Evolutionary conservation across 2,888 invertebrate species (phyloP), one percentile per base, ranked within the genome.

Genomic region (Drosophila siamana): DNA sequence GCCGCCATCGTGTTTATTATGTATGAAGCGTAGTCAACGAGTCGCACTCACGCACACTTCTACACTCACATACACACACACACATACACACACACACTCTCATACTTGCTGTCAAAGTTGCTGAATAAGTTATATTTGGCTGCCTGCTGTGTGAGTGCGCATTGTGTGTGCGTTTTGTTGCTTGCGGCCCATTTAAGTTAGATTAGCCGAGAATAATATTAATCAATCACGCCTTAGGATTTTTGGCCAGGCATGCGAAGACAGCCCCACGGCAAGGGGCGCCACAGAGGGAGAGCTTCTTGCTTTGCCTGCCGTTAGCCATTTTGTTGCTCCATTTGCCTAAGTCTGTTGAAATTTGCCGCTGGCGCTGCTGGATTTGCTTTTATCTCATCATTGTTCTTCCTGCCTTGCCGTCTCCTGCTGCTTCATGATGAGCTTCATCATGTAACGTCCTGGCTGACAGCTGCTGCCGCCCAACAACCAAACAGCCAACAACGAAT

Each of bases 201-300:
- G 86, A 86, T 86, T 86, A 86, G 85, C 81, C 83, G 85, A 85
- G 86, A 80, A 87, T 84, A 86, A 86, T 84, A 87, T 86, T 87
- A 87, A 87, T 86, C 86, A 86, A 86, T 87, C 87, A 86, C 87
- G 84, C 79, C 84, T 82, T 71, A 75, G 80, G 80, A 87, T 82
- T 86, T 73, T 60, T 48, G 55, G 62, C 43, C 52, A 64, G 50
- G 28, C 66, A 69, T 59, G 44, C 51, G 51, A 38, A 36, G 52
- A 26, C 60, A 44, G 47, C 6, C 40, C 47, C 19, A 24, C 15
- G 36, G 16, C 19, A 28, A 22, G 26, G 13, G 9, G 19, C 3
- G 19, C 19, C 19, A 3, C 4, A 0, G 19, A 9, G 1, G 11
- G 36, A 24, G 43, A 15, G 41, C 22, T 26, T 26, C 46, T 61